These are phyloP conservation scores for Anodontia alba DNA, from an alignment of 2,888 invertebrate genomes.

Conservation along the genomic window DNA sequence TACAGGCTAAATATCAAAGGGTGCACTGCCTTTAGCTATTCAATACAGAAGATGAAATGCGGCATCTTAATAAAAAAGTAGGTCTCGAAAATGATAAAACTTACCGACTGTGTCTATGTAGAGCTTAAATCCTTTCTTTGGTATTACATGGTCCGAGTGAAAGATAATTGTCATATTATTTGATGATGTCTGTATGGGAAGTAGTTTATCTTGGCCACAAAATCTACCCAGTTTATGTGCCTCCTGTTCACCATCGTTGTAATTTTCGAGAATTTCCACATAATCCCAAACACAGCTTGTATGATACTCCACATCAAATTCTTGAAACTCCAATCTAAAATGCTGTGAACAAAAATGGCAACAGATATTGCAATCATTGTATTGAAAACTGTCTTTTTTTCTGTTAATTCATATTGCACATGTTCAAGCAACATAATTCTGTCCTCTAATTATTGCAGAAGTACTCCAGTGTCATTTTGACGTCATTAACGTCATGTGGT, in stretches of 20 bases:
- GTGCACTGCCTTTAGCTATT: no score
- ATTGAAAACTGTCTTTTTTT: no score
- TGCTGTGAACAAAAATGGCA: conserved; percentile 13
- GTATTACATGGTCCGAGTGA: conserved; percentile 39
- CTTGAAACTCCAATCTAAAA: conserved; percentile 3
- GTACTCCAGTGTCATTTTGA: no score
- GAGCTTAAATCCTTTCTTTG: conserved; percentile 36
- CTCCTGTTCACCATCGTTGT: neutral
- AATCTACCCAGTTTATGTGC: neutral
- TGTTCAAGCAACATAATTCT: no score
- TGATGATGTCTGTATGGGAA: conserved; percentile 2
- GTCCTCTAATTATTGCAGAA: no score
- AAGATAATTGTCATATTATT: conserved; percentile 26
- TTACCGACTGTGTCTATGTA: neutral
- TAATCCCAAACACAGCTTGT: conserved; percentile 41
- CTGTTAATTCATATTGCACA: no score
- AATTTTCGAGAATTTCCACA: neutral
- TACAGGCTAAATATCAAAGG: no score
- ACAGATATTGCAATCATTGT: no score
- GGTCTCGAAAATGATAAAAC: no score
- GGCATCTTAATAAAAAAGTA: no score
- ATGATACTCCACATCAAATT: conserved; percentile 23
- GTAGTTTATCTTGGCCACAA: conserved; percentile 16
- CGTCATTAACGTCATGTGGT: no score
- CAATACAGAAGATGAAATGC: no score